These are phyloP conservation scores for Dicranocentrus wangi DNA, from an alignment of 2,888 invertebrate species.

Conservation along the genomic window DNA sequence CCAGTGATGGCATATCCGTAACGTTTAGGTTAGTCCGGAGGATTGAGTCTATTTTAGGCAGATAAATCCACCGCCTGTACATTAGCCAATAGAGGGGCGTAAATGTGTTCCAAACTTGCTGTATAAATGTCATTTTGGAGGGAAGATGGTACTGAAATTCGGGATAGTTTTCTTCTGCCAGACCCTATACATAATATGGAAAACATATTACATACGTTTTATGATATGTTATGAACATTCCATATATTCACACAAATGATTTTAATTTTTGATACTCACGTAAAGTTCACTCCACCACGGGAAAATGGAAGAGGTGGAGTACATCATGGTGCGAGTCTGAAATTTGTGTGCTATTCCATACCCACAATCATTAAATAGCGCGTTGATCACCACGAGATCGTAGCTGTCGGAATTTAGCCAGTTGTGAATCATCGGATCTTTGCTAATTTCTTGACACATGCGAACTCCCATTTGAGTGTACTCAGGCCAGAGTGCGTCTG, in stretches of 20 bases:
- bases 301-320: constrained; percentile 43
- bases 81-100: constrained; percentile 55
- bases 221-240: background rate
- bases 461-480: constrained; percentile 33
- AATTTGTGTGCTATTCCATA: constrained; percentile 56
- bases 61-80: constrained; percentile 51
- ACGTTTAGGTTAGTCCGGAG: constrained; percentile 44
- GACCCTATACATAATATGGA: constrained; percentile 21
- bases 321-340: constrained; percentile 51
- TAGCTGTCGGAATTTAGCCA: constrained; percentile 55
- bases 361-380: constrained; percentile 64
- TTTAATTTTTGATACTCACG: constrained; percentile 27
- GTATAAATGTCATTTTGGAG: constrained; percentile 62
- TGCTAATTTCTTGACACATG: constrained; percentile 43
- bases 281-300: constrained; percentile 62
- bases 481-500: constrained; percentile 42
- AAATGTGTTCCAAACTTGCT: constrained; percentile 59
- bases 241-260: too few species aligned
- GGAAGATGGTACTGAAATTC: constrained; percentile 55
- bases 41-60: constrained; percentile 64
- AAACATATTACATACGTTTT: background rate
- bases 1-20: constrained; percentile 57
- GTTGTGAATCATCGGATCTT: constrained; percentile 22
- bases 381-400: constrained; percentile 63
- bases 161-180: constrained; percentile 59